Conservation (phyloP, 2,888 invertebrate species). For the Clepsis dumicolana region DNA sequence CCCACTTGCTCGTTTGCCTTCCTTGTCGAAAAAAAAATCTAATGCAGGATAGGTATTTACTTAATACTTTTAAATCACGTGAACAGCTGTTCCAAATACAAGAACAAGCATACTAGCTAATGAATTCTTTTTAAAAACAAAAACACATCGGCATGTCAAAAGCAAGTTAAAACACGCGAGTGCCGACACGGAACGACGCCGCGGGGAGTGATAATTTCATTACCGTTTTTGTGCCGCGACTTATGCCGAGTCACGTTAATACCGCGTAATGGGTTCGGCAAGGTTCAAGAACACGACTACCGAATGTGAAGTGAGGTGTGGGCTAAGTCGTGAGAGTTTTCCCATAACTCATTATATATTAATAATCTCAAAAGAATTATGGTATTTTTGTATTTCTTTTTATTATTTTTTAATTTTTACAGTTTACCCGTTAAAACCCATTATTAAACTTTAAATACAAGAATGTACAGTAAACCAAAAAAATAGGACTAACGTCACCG, state of each 20-base stretch:
- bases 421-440: no score
- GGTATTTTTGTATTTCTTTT: no score
- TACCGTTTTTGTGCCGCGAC: conserved; percentile 57
- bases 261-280: conserved; percentile 57
- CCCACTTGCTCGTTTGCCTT: no score
- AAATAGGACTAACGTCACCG: no score
- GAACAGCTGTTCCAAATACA: not conserved
- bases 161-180: conserved; percentile 37
- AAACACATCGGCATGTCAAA: conserved; percentile 19
- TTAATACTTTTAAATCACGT: not conserved
- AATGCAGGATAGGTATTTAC: no score
- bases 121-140: conserved; percentile 6
- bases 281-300: conserved; percentile 45
- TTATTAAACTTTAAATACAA: no score
- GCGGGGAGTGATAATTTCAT: conserved; percentile 62
- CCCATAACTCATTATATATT: no score
- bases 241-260: conserved; percentile 70
- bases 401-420: no score
- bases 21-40: no score
- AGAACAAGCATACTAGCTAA: not conserved
- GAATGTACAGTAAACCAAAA: no score
- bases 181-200: conserved; percentile 23
- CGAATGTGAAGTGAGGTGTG: conserved; percentile 7
- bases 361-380: no score
- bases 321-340: not conserved